A percentile compares a stretch with the other conserved stretches of the same genome.
phyloP scores from a whole-genome alignment of 1,140 invertebrate genomes.

The Polypedilum vanderplanki region DNA sequence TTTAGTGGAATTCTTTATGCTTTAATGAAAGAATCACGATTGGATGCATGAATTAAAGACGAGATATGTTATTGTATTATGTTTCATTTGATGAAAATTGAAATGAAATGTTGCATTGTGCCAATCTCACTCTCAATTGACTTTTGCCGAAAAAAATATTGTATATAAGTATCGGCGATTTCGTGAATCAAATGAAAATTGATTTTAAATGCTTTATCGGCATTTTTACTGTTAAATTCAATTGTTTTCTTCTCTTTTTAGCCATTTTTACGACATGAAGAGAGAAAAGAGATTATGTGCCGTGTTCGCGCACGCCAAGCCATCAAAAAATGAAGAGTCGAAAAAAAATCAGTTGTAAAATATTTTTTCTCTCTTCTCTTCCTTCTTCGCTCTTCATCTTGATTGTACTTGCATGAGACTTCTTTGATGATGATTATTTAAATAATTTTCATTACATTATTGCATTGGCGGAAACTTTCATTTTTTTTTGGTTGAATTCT shows the following conservation, averaged over 20 bases:
- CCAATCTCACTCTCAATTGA: conserved; percentile 1
- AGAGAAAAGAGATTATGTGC: no score
- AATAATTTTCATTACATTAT: neutral
- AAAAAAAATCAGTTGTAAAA: conserved; percentile 3
- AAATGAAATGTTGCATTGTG: neutral
- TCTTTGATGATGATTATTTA: no score
- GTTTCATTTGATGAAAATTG: neutral
- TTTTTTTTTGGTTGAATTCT: neutral
- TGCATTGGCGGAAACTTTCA: neutral
- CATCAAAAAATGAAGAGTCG: neutral
- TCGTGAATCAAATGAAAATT: conserved; percentile 14
- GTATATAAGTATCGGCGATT: neutral
- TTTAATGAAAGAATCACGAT: conserved; percentile 19
- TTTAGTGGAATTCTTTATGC: conserved; percentile 16
- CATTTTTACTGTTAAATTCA: no score
- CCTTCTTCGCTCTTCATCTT: no score
- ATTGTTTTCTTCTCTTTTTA: no score
- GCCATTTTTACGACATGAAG: no score
- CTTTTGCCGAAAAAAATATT: neutral
- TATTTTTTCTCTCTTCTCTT: no score
- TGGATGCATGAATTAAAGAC: conserved; percentile 6
- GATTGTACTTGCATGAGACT: no score
- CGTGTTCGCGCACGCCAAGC: neutral
- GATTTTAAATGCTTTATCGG: neutral
- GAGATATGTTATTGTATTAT: neutral